Percentiles rank a stretch among this genome's conserved stretches.
Conservation (phyloP, 2,113 vertebrate species). For the Psittacula cyanocephala region DNA sequence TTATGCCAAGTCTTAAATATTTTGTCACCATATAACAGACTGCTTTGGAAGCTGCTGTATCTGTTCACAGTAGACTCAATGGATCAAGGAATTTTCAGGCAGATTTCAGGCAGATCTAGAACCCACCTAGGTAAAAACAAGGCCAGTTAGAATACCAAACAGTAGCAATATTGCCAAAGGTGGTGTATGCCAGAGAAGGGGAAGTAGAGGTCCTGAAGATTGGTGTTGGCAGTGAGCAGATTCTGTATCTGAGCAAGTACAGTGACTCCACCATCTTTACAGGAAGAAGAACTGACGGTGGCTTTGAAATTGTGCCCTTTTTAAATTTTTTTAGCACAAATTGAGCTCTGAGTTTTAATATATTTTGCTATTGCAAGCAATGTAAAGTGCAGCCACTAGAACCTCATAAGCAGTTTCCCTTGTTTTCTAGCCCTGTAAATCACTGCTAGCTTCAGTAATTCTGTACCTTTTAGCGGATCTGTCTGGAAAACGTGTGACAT, state of each 20-base stretch:
- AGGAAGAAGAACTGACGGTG: background rate
- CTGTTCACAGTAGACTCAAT: background rate
- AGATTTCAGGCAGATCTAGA: background rate
- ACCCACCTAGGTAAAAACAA: background rate
- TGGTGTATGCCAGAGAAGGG: background rate
- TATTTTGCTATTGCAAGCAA: background rate
- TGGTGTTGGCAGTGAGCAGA: background rate
- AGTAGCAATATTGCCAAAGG: fast-evolving
- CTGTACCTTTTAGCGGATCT: background rate
- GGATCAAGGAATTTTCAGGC: background rate
- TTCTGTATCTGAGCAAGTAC: background rate
- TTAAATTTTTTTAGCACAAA: background rate
- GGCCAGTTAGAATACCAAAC: background rate
- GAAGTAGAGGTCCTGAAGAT: background rate
- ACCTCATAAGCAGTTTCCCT: background rate
- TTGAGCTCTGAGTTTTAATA: background rate
- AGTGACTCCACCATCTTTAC: background rate
- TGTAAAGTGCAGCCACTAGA: background rate
- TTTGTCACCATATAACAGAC: background rate
- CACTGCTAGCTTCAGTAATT: background rate
- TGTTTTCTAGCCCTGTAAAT: background rate
- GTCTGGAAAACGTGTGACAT: background rate
- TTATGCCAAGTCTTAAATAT: background rate
- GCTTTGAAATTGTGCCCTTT: background rate
- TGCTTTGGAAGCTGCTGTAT: background rate